phyloP scores from a whole-genome alignment of 1,140 invertebrate species.

The Aphelenchoides besseyi region DNA sequence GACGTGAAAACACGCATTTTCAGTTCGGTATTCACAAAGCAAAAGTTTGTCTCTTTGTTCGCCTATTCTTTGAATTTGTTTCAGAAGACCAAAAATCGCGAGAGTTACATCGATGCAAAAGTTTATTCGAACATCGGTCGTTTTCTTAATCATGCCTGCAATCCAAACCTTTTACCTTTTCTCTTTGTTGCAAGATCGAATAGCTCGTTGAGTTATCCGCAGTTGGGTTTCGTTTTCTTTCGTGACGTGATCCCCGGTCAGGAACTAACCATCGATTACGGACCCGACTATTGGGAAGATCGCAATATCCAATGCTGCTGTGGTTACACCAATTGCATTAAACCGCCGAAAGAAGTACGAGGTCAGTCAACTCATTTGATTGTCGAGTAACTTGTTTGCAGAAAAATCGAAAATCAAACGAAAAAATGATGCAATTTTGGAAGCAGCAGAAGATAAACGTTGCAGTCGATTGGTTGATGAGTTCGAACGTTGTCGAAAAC shows the following conservation, averaged over 20 bases:
- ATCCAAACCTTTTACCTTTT: constrained; percentile 14
- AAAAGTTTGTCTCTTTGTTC: neutral
- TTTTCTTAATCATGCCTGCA: constrained; percentile 23
- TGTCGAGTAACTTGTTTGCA: neutral
- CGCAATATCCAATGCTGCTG: constrained; percentile 13
- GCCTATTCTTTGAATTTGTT: neutral
- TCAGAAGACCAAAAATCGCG: neutral
- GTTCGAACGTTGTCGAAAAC: neutral
- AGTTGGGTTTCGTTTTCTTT: neutral
- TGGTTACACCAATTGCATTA: constrained; percentile 17
- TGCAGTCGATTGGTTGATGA: neutral
- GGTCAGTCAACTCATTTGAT: too few species aligned
- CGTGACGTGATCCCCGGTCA: neutral
- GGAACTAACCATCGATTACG: constrained; percentile 26
- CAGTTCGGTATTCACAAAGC: neutral
- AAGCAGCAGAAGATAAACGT: neutral
- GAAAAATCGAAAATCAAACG: neutral
- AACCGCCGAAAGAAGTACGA: neutral
- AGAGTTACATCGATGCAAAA: constrained; percentile 4
- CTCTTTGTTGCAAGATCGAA: constrained; percentile 5
- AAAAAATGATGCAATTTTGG: neutral
- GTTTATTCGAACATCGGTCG: constrained; percentile 3
- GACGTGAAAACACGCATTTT: neutral
- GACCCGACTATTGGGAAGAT: constrained; percentile 4
- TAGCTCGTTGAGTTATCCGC: neutral